Base-by-base conservation (phyloP, 2,113 vertebrate genomes). In the Hippocampus comes region DNA sequence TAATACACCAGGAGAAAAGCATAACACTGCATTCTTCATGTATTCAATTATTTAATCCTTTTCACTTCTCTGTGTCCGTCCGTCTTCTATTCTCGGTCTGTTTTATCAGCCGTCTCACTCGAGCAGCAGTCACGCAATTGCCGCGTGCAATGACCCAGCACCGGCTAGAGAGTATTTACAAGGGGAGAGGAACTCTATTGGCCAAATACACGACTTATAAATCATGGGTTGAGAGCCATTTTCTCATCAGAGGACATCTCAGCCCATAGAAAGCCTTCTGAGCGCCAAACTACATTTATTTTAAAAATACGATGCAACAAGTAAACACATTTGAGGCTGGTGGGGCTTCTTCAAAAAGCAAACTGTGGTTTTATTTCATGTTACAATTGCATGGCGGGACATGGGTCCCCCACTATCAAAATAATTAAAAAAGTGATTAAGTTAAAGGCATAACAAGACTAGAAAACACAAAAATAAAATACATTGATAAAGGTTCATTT, bases 11-110 rank as follows among this genome's bases (percentile, higher is more conserved):
- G 46, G 30, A 27, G 46, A 74, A 67, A 73, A 71, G 6, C 55
- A 30, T 41, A 63, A 43, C 1, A 30, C 14, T 42, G 34, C 38
- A 67, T 43, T 68, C 21, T 70, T 70, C 38, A 68, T 12, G 23
- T 68, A 53, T 84, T 85, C 1, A 80, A 83, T 79, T 64, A 81
- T 85, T 88, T 61, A 83, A 34, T 42, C 80, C 9, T 76, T 79
- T 68, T 60, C 57, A 75, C 59, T 46, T 78, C 41, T 67, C 41
- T 23, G 25, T 79, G 66, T 72, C 61, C 55, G 43, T 74, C 61
- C 59, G 48, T 60, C 70, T 72, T 78, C 60, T 81, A 70, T 81
- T 69, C 51, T 42, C 61, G 48, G 67, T 55, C 48, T 53, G 53
- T 76, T 76, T 79, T 70, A 73, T 76, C 20, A 51, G 59, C 55